Evolutionary conservation across 2,797 vertebrate species (phyloP).

Genomic region (Clarias platycephalus): DNA sequence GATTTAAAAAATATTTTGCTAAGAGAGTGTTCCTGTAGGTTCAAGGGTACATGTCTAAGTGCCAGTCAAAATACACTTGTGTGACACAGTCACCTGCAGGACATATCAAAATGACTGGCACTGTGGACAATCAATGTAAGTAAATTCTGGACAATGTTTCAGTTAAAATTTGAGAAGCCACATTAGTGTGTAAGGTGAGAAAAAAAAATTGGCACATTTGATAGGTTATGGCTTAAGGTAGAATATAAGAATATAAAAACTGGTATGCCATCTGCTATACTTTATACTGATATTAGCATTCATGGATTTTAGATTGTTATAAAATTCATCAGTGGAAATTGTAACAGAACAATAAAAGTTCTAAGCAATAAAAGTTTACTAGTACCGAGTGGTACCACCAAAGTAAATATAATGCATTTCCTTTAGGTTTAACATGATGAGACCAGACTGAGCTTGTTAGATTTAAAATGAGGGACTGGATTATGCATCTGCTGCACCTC

Average conservation of each 20-base stretch:
- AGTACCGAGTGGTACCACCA: not conserved
- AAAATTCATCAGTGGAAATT: not conserved
- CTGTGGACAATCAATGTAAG: not conserved
- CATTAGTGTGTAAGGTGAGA: not conserved
- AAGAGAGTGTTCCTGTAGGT: not conserved
- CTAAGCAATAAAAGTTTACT: slow-evolving; percentile 6
- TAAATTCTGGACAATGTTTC: not conserved
- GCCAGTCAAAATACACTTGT: slow-evolving; percentile 2
- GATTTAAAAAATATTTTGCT: not conserved
- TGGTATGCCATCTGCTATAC: not conserved
- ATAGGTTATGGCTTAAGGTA: not conserved
- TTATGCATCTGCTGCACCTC: too few relatives aligned
- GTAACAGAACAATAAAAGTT: slow-evolving; percentile 30
- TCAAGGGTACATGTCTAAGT: not conserved
- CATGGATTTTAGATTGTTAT: slow-evolving; percentile 10
- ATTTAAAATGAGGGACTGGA: too few relatives aligned
- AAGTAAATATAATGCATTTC: too few relatives aligned
- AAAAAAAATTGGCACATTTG: not conserved
- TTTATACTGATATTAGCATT: slow-evolving; percentile 1
- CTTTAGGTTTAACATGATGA: too few relatives aligned
- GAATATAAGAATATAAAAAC: not conserved
- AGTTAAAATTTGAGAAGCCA: not conserved
- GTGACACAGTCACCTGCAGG: not conserved
- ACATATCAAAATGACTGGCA: not conserved
- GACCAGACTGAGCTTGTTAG: too few relatives aligned